Percentiles rank a stretch among this genome's conserved stretches.
These are phyloP conservation scores for Melanostoma mellinum DNA, from an alignment of 2,888 invertebrate species.

Conservation along the genomic window DNA sequence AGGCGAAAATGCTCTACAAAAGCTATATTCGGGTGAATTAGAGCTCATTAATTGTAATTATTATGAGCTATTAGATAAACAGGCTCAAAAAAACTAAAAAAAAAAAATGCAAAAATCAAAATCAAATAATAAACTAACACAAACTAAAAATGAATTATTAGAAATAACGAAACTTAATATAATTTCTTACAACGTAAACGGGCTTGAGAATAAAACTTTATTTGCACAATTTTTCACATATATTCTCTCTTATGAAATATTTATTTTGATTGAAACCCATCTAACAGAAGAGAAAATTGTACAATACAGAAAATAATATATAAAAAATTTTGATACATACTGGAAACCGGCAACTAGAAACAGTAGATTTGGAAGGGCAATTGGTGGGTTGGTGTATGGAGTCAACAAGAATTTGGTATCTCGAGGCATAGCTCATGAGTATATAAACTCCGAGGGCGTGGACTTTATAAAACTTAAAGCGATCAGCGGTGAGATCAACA, in stretches of 20 bases:
- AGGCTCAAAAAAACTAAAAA: neutral
- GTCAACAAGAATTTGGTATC: neutral
- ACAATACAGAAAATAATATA: neutral
- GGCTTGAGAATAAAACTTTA: neutral
- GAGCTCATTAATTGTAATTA: too few relatives aligned
- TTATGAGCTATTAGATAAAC: too few relatives aligned
- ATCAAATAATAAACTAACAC: neutral
- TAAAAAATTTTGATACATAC: slow-evolving; percentile 1
- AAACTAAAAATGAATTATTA: neutral
- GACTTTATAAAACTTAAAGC: neutral
- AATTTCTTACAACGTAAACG: neutral
- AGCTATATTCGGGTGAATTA: too few relatives aligned
- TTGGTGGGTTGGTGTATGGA: slow-evolving; percentile 3
- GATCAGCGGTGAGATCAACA: too few relatives aligned
- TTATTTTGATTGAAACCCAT: neutral
- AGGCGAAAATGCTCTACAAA: too few relatives aligned
- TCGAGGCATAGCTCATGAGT: neutral
- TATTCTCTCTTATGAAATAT: neutral
- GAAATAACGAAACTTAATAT: too few relatives aligned
- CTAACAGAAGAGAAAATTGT: neutral
- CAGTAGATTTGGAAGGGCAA: slow-evolving; percentile 7
- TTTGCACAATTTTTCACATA: neutral
- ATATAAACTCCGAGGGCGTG: neutral
- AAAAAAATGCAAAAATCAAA: neutral
- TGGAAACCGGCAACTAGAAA: neutral